These are phyloP conservation scores for Malurus alboscapulatus DNA, from an alignment of 2,113 vertebrate genomes.

Conservation along the genomic window DNA sequence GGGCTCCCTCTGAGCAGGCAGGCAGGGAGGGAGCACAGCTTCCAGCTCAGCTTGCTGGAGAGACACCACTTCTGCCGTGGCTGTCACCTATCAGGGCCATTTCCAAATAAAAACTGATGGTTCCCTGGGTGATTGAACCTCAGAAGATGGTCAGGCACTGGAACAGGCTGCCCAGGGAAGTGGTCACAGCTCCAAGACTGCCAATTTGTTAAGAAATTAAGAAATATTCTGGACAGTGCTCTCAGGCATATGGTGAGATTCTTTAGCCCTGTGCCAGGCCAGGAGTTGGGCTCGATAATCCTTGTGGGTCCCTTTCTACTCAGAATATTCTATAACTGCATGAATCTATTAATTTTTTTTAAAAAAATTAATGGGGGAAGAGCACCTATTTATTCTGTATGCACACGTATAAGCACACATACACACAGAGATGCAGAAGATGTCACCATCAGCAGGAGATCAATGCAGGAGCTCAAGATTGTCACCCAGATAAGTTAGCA, in stretches of 20 bases:
- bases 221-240: not conserved
- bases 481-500: constrained; percentile 48
- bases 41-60: not conserved
- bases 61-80: not conserved
- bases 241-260: not conserved
- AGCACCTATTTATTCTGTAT: not conserved
- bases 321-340: not conserved
- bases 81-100: not conserved
- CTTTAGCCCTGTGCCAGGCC: not conserved
- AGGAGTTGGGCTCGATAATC: fast-evolving
- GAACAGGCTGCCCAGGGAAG: not conserved
- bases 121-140: not conserved
- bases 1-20: not conserved
- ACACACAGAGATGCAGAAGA: not conserved
- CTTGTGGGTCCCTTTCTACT: not conserved
- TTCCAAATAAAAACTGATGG: not conserved
- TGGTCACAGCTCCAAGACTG: not conserved
- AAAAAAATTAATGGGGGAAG: not conserved
- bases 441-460: not conserved
- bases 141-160: not conserved
- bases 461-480: constrained; percentile 30
- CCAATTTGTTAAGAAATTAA: not conserved
- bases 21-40: not conserved
- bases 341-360: not conserved
- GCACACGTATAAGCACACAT: fast-evolving